Evolutionary conservation across 2,113 vertebrate species (phyloP).

Genomic region (Xenotilapia longispinis): DNA sequence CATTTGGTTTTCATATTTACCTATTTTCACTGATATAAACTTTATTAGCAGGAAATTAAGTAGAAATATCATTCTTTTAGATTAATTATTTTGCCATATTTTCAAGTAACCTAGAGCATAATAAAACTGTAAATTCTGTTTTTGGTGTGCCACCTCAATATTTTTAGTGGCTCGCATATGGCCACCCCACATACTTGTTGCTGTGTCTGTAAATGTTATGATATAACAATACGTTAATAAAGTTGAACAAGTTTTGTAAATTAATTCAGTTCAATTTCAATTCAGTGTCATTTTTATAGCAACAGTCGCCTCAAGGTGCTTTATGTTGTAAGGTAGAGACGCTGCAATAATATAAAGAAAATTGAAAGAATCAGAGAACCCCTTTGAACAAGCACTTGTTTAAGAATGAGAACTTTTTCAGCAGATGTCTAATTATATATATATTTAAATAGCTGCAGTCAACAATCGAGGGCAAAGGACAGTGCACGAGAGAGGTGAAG

Average conservation of each 20-base stretch:
- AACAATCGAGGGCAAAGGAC: not conserved
- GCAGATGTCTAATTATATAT: not conserved
- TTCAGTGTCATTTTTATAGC: not conserved
- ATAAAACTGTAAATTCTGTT: not conserved
- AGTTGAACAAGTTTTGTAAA: not conserved
- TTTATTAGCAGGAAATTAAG: not conserved
- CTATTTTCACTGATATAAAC: not conserved
- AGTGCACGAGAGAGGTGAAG: not conserved
- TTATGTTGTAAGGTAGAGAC: not conserved
- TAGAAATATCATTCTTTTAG: not conserved
- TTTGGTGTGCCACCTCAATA: not conserved
- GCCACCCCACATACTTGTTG: not conserved
- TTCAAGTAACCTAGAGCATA: not conserved
- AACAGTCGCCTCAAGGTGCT: not conserved
- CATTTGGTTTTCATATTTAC: not conserved
- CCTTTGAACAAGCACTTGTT: not conserved
- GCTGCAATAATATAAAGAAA: not conserved
- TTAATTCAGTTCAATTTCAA: not conserved
- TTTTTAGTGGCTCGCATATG: not conserved
- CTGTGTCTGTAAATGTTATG: not conserved
- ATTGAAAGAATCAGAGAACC: not conserved
- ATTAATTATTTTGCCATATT: not conserved
- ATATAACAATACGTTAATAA: not conserved
- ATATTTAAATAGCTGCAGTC: not conserved
- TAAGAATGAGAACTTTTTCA: not conserved